phyloP scores from a whole-genome alignment of 1,140 invertebrate genomes.

The Teleogryllus occipitalis region DNA sequence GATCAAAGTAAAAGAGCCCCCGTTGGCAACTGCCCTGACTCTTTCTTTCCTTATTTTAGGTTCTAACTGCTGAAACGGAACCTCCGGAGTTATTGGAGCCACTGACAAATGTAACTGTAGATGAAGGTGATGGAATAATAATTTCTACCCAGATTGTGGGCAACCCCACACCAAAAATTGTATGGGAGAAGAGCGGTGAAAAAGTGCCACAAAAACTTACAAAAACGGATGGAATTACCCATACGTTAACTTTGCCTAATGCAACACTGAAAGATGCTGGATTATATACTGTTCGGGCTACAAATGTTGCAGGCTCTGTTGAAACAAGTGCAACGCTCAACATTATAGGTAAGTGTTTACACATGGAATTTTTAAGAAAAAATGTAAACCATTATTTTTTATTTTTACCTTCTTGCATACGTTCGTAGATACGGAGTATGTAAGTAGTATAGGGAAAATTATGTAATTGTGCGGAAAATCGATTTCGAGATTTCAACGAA shows the following conservation, averaged over 20 bases:
- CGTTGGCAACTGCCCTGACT: too few relatives aligned
- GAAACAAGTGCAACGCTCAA: constrained; percentile 66
- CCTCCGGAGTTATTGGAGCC: constrained; percentile 74
- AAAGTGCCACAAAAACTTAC: constrained; percentile 42
- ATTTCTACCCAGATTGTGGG: constrained; percentile 70
- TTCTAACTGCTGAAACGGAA: constrained; percentile 62
- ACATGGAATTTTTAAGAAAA: too few relatives aligned
- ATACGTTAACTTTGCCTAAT: constrained; percentile 57
- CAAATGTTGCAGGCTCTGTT: constrained; percentile 64
- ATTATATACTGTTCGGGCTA: constrained; percentile 71
- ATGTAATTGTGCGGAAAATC: too few relatives aligned
- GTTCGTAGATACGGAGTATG: too few relatives aligned
- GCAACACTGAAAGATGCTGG: constrained; percentile 55
- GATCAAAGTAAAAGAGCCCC: too few relatives aligned
- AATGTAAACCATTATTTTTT: too few relatives aligned
- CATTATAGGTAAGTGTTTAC: constrained; percentile 58
- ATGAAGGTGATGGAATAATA: constrained; percentile 66
- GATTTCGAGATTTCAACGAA: too few relatives aligned
- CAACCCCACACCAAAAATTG: constrained; percentile 67
- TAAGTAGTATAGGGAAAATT: too few relatives aligned
- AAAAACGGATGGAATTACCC: constrained; percentile 53
- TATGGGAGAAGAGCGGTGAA: constrained; percentile 71
- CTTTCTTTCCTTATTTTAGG: constrained; percentile 27
- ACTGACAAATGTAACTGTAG: constrained; percentile 60
- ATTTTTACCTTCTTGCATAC: too few relatives aligned